Evolutionary conservation across 2,113 vertebrate genomes (phyloP).

Genomic region (Chamaetylas fuelleborni): DNA sequence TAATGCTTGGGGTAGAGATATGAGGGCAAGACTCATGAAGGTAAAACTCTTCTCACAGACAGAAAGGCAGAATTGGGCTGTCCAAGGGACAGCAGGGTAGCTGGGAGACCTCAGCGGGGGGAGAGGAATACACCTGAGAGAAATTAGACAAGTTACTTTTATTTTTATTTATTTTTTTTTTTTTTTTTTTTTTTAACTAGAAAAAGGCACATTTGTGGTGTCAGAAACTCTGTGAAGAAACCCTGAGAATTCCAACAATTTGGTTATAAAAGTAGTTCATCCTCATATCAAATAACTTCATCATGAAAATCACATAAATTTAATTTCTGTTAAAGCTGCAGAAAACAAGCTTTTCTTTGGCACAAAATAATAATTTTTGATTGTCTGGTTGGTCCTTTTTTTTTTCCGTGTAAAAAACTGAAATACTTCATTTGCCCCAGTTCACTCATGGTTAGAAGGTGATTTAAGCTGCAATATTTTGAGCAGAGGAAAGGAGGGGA

Average conservation of each 20-base stretch:
- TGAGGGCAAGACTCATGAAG: background rate
- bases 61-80: background rate
- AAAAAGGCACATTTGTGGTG: background rate
- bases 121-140: background rate
- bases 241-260: background rate
- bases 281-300: background rate
- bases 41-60: background rate
- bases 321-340: background rate
- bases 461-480: background rate
- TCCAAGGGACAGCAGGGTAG: background rate
- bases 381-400: background rate
- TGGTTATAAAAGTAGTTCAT: background rate
- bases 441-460: background rate
- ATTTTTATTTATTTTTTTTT: background rate
- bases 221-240: background rate
- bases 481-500: background rate
- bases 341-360: background rate
- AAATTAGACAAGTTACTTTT: background rate
- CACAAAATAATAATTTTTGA: background rate
- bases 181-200: background rate
- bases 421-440: background rate
- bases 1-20: background rate
- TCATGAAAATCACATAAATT: background rate
- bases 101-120: accelerated
- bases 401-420: background rate